Evolutionary conservation across 2,888 invertebrate genomes (phyloP).

Genomic region (Ethmia dodecea): DNA sequence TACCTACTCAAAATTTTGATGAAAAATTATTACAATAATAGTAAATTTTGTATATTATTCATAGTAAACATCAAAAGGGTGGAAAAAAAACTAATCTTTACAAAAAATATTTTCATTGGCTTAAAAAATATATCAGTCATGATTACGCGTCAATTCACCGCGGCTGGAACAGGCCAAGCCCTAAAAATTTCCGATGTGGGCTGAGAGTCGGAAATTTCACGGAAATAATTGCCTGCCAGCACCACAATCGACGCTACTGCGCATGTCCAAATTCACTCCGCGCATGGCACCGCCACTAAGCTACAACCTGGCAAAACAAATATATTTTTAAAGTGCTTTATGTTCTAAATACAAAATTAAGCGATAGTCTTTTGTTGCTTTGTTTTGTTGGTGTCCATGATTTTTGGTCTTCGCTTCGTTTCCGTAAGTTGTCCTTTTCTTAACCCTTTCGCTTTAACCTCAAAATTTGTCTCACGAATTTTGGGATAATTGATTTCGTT

Average conservation of each 20-base stretch:
- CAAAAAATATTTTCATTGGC: neutral
- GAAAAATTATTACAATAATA: too few species aligned
- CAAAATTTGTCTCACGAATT: constrained; percentile 1
- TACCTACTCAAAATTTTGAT: too few species aligned
- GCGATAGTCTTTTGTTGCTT: neutral
- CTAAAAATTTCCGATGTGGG: constrained; percentile 50
- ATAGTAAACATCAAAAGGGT: too few species aligned
- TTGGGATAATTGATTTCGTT: constrained; percentile 10
- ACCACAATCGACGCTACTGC: constrained; percentile 23
- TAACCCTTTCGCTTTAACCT: constrained; percentile 7
- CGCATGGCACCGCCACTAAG: constrained; percentile 46
- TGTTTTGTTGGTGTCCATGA: neutral
- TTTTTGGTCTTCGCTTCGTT: neutral
- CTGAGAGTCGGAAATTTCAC: constrained; percentile 56
- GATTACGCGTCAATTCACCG: constrained; percentile 22
- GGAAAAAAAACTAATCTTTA: too few species aligned
- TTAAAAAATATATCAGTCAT: neutral
- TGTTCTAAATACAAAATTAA: constrained; percentile 16
- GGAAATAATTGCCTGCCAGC: constrained; percentile 48
- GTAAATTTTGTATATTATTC: too few species aligned
- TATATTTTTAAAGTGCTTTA: constrained; percentile 28
- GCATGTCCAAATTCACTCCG: constrained; percentile 46
- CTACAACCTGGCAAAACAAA: constrained; percentile 45
- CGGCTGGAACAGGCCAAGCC: constrained; percentile 41
- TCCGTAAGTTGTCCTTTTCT: constrained; percentile 1